Percentiles rank a stretch among this genome's conserved stretches.
phyloP scores from a whole-genome alignment of 1,140 invertebrate genomes.

The Zaprionus tsacasi region DNA sequence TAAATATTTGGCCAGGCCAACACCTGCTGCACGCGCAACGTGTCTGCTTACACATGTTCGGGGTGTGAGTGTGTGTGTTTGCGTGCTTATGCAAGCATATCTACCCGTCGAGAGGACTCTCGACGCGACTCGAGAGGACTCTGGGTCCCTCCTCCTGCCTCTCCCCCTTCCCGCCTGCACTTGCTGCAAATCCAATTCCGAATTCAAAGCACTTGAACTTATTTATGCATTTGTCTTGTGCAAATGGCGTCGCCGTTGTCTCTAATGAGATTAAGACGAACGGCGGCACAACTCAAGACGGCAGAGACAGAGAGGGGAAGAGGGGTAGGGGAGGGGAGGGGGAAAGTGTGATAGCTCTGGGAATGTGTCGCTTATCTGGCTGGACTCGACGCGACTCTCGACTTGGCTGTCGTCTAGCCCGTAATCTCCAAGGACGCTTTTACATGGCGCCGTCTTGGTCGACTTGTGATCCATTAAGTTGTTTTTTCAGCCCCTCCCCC shows the following conservation, averaged over 20 bases:
- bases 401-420: constrained; percentile 50
- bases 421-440: constrained; percentile 67
- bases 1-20: background rate
- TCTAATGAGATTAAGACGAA: constrained; percentile 50
- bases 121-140: background rate
- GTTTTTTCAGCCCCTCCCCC: background rate
- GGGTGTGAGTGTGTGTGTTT: background rate
- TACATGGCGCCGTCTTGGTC: constrained; percentile 30
- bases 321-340: background rate
- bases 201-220: constrained; percentile 77
- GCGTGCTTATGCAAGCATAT: constrained; percentile 6
- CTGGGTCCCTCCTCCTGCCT: background rate
- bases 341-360: background rate
- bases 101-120: background rate
- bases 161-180: constrained; percentile 8
- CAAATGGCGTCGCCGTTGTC: constrained; percentile 64
- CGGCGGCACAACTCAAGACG: constrained; percentile 1
- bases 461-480: constrained; percentile 58
- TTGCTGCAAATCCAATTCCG: constrained; percentile 61
- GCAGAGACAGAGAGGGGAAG: background rate
- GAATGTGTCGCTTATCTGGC: constrained; percentile 35
- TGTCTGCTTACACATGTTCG: background rate
- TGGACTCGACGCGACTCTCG: constrained; percentile 38
- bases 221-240: constrained; percentile 79
- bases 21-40: background rate